phyloP scores from a whole-genome alignment of 2,888 invertebrate genomes.

The Dicranocentrus wangi region DNA sequence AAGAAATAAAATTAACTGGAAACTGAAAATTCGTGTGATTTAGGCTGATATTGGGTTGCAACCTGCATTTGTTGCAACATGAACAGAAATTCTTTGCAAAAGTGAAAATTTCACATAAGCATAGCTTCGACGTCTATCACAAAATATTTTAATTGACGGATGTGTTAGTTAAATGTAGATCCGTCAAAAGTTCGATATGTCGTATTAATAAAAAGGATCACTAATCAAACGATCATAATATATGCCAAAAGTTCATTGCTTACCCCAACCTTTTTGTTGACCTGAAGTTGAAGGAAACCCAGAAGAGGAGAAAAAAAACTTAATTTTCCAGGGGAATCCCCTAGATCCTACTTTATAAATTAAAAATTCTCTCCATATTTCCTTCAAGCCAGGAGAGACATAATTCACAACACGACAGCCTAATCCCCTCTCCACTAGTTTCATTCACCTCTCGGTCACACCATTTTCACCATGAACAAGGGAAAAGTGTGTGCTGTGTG shows the following conservation, averaged over 20 bases:
- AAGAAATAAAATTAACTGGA: too few species aligned
- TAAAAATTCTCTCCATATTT: conserved; percentile 64
- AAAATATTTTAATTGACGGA: too few species aligned
- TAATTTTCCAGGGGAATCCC: conserved; percentile 54
- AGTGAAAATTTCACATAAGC: too few species aligned
- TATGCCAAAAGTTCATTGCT: too few species aligned
- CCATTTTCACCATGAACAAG: not conserved
- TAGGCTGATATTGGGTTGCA: too few species aligned
- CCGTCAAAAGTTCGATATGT: conserved; percentile 30
- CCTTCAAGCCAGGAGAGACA: conserved; percentile 64
- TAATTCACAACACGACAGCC: conserved; percentile 57
- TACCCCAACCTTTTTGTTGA: conserved; percentile 54
- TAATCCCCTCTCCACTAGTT: conserved; percentile 52
- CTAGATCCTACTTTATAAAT: conserved; percentile 64
- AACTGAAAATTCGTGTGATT: too few species aligned
- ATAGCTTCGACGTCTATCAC: too few species aligned
- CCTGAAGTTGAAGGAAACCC: conserved; percentile 12
- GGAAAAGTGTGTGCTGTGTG: not conserved
- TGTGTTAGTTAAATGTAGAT: not conserved
- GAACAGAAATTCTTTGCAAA: too few species aligned
- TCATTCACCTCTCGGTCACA: conserved; percentile 25
- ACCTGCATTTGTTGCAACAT: too few species aligned
- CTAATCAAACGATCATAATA: too few species aligned
- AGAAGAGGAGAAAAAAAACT: conserved; percentile 45
- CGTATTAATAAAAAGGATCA: too few species aligned